These are phyloP conservation scores for Todus mexicanus DNA, from an alignment of 2,797 vertebrate genomes.

Conservation along the genomic window DNA sequence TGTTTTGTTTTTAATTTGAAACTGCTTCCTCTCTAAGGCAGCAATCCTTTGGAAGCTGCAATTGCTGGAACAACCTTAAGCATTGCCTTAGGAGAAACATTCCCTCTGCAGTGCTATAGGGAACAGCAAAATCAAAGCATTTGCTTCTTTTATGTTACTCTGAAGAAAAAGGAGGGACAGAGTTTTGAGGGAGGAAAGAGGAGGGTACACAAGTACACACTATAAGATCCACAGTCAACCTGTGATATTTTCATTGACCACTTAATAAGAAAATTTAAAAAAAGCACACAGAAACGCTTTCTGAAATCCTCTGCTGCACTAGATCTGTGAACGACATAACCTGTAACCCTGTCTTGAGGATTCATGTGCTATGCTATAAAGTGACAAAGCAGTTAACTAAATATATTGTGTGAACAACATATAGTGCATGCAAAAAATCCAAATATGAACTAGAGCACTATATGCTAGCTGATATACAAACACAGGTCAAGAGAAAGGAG, in stretches of 20 bases:
- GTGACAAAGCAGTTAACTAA: neutral
- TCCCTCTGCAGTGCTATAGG: neutral
- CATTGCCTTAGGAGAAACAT: neutral
- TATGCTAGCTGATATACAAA: neutral
- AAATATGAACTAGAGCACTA: neutral
- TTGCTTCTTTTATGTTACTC: neutral
- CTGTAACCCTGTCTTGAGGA: neutral
- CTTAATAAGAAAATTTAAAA: neutral
- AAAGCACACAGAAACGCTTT: neutral
- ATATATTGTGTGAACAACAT: neutral
- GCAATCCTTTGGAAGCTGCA: neutral
- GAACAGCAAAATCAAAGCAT: neutral
- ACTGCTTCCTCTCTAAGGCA: neutral
- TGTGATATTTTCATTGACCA: neutral
- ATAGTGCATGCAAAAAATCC: neutral
- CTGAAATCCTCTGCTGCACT: neutral
- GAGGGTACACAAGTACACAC: neutral
- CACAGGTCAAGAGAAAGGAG: neutral
- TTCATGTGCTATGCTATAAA: neutral
- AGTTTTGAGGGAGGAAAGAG: neutral
- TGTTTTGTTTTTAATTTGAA: neutral
- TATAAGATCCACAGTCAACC: neutral
- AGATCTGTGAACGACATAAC: neutral
- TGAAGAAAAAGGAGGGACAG: neutral
- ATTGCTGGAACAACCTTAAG: neutral